These are phyloP conservation scores for Ellobius talpinus DNA, from an alignment of 2,113 vertebrate species.

Conservation along the genomic window DNA sequence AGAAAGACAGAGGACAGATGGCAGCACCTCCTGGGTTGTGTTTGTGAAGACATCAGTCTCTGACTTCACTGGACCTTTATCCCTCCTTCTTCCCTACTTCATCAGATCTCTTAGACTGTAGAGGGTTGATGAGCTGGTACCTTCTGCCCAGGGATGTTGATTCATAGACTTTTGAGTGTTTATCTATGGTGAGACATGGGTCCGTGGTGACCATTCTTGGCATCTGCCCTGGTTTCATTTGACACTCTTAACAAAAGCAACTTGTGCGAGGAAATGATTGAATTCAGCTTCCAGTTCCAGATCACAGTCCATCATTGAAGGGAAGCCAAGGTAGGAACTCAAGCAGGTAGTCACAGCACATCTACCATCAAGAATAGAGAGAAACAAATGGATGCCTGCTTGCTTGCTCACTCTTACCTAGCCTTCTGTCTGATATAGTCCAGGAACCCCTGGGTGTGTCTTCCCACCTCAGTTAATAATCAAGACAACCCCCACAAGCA, in stretches of 20 bases:
- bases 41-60: neutral
- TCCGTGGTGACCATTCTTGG: neutral
- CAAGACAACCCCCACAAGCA: neutral
- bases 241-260: neutral
- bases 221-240: neutral
- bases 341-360: neutral
- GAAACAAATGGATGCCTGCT: neutral
- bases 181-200: too few relatives aligned
- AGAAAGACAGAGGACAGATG: constrained; percentile 32
- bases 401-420: neutral
- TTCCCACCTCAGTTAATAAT: neutral
- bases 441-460: neutral
- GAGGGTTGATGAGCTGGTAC: neutral
- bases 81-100: neutral
- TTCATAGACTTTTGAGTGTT: neutral
- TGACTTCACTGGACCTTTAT: neutral
- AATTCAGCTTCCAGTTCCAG: too few relatives aligned
- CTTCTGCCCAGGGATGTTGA: neutral
- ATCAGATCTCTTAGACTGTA: neutral
- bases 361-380: neutral
- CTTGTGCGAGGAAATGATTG: neutral
- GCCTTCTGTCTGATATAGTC: neutral
- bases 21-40: neutral
- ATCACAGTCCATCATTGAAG: neutral
- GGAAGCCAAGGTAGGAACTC: neutral